phyloP scores from a whole-genome alignment of 2,797 vertebrate species.

The Holocentrus rufus region DNA sequence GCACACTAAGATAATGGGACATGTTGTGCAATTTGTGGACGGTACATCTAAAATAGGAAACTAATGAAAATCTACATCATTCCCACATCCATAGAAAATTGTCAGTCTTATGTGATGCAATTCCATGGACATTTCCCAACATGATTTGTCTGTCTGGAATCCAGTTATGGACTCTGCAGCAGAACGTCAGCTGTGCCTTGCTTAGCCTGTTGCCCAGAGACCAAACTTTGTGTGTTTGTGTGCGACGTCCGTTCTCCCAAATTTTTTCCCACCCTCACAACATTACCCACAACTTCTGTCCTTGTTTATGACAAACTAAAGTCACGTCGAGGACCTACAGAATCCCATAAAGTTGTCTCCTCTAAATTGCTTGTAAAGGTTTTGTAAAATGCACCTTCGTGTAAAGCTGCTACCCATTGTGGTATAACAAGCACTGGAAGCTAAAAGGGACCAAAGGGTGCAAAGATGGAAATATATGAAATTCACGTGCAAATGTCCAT shows the following conservation, averaged over 20 bases:
- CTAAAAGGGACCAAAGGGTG: background rate
- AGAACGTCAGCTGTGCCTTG: slow-evolving; percentile 10
- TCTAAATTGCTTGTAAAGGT: slow-evolving; percentile 29
- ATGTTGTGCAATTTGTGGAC: slow-evolving; percentile 11
- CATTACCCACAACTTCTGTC: slow-evolving; percentile 20
- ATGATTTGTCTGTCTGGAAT: slow-evolving; percentile 1
- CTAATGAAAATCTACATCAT: slow-evolving; percentile 1
- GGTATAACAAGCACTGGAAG: background rate
- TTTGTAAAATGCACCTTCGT: slow-evolving; percentile 15
- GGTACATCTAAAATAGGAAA: background rate
- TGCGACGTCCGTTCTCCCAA: slow-evolving; percentile 38
- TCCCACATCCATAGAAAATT: slow-evolving; percentile 3
- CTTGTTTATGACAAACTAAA: slow-evolving; percentile 52
- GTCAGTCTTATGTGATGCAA: background rate
- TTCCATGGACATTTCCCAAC: background rate
- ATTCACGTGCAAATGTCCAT: no score
- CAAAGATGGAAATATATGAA: background rate
- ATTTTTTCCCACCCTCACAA: slow-evolving; percentile 27
- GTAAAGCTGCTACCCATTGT: background rate
- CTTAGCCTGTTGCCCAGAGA: slow-evolving; percentile 39
- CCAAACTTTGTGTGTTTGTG: slow-evolving; percentile 51
- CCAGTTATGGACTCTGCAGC: no score
- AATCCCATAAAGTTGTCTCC: slow-evolving; percentile 39
- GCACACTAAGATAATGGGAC: background rate
- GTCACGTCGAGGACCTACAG: slow-evolving; percentile 38